Percentiles rank a stretch among this genome's conserved stretches.
Evolutionary conservation across 2,113 vertebrate genomes (phyloP).

Genomic region (Lota lota): DNA sequence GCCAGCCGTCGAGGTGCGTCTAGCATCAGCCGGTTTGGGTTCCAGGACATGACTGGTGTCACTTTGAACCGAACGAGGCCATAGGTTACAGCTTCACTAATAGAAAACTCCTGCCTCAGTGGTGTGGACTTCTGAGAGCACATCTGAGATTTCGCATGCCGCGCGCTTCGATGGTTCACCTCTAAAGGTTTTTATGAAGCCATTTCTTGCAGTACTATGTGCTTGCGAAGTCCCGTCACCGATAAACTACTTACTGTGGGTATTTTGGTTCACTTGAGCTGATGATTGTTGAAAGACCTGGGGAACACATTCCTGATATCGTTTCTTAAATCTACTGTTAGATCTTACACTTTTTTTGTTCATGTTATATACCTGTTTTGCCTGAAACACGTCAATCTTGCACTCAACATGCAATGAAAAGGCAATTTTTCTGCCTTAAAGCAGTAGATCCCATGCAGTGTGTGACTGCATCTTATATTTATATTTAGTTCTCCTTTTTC

Average conservation of each 20-base stretch:
- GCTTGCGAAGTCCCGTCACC: background rate
- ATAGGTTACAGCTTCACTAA: background rate
- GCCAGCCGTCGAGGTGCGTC: background rate
- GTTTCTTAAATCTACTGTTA: too few relatives aligned
- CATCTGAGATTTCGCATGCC: background rate
- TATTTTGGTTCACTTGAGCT: background rate
- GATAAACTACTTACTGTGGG: background rate
- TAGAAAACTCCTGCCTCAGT: background rate
- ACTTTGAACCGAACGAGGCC: background rate
- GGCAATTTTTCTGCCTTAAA: background rate
- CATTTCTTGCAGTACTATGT: constrained; percentile 1
- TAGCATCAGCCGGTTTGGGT: background rate
- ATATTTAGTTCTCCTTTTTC: background rate
- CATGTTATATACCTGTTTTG: too few relatives aligned
- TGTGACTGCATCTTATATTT: background rate
- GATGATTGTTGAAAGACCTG: background rate
- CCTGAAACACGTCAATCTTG: too few relatives aligned
- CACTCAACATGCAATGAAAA: too few relatives aligned
- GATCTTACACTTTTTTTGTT: too few relatives aligned
- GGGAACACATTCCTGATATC: background rate
- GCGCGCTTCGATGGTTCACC: background rate
- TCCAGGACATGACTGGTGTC: background rate
- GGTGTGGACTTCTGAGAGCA: background rate
- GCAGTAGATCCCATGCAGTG: background rate
- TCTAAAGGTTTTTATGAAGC: constrained; percentile 2